phyloP scores from a whole-genome alignment of 2,113 vertebrate genomes.

The Misgurnus mizolepis region DNA sequence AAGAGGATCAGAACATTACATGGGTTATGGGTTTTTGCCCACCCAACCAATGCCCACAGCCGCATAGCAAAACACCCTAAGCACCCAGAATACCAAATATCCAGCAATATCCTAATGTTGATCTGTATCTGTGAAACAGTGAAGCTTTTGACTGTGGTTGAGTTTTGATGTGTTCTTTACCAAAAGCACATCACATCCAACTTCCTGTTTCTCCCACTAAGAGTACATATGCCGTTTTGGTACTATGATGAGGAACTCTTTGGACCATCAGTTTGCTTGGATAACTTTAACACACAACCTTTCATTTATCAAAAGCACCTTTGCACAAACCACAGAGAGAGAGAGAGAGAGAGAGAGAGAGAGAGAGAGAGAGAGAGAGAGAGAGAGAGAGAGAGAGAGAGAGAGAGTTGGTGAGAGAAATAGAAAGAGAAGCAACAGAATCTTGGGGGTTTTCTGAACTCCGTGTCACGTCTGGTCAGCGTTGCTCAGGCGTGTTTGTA shows the following conservation, averaged over 20 bases:
- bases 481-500: conserved; percentile 31
- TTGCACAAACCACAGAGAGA: neutral
- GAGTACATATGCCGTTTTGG: neutral
- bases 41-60: too few relatives aligned
- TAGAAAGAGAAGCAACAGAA: neutral
- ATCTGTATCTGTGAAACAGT: too few relatives aligned
- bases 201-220: too few relatives aligned
- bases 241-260: neutral
- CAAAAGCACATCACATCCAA: too few relatives aligned
- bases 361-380: neutral
- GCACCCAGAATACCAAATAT: too few relatives aligned
- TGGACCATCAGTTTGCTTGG: conserved; percentile 4
- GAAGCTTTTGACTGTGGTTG: neutral
- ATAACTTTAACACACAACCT: conserved; percentile 1
- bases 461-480: conserved; percentile 26
- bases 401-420: neutral
- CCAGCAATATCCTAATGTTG: too few relatives aligned
- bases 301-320: conserved; percentile 42
- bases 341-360: too few relatives aligned
- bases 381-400: conserved; percentile 6
- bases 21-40: too few relatives aligned
- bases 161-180: neutral
- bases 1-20: too few relatives aligned
- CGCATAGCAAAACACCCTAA: too few relatives aligned
- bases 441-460: conserved; percentile 19